Percentiles rank a stretch among this genome's conserved stretches.
phyloP scores from a whole-genome alignment of 1,140 invertebrate genomes.

The Hyphantria cunea region DNA sequence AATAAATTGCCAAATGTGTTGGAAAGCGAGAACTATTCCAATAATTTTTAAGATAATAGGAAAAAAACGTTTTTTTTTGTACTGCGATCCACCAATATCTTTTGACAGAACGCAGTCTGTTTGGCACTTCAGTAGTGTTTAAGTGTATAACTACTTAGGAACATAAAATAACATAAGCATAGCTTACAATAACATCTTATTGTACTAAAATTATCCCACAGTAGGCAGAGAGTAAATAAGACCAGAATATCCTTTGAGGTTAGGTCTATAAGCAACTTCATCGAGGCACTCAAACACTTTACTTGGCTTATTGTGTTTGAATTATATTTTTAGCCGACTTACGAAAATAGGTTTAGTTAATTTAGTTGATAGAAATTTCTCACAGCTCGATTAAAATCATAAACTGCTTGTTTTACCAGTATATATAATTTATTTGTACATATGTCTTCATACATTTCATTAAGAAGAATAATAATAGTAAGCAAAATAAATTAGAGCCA shows the following conservation, averaged over 20 bases:
- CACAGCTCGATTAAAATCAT: neutral
- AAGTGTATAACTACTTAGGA: neutral
- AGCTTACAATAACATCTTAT: constrained; percentile 6
- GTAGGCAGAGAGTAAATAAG: constrained; percentile 18
- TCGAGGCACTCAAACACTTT: constrained; percentile 18
- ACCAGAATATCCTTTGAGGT: neutral
- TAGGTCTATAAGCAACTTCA: constrained; percentile 8
- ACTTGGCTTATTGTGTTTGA: constrained; percentile 1
- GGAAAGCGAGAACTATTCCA: too few species aligned
- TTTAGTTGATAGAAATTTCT: neutral
- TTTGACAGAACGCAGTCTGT: too few species aligned
- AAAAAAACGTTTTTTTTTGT: too few species aligned
- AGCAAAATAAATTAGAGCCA: too few species aligned
- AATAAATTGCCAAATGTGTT: too few species aligned
- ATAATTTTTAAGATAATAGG: too few species aligned
- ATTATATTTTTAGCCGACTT: neutral
- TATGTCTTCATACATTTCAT: too few species aligned
- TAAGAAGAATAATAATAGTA: too few species aligned
- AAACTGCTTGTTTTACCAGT: neutral
- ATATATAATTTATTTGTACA: too few species aligned
- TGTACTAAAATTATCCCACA: constrained; percentile 13
- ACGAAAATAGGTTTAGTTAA: too few species aligned
- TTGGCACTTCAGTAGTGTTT: too few species aligned
- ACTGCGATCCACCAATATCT: too few species aligned
- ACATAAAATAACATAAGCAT: constrained; percentile 6